phyloP scores from a whole-genome alignment of 2,113 vertebrate genomes.

The Asarcornis scutulata region DNA sequence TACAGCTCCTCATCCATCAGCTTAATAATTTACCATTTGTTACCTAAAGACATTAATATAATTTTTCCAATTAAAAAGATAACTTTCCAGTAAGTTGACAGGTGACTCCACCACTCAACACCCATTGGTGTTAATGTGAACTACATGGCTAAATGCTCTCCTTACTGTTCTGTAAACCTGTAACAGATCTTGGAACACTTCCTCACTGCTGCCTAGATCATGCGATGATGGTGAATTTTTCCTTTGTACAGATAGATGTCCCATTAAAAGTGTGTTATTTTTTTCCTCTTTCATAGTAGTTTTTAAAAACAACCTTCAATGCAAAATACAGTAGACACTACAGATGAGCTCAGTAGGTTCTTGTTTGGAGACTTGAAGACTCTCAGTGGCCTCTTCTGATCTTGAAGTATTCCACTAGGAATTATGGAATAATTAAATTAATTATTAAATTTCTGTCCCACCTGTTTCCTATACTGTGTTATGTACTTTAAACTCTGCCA shows the following conservation, averaged over 20 bases:
- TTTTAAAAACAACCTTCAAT: constrained; percentile 31
- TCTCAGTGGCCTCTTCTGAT: constrained; percentile 5
- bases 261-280: not conserved
- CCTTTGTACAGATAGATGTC: not conserved
- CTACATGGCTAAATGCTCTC: not conserved
- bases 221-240: not conserved
- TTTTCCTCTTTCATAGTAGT: not conserved
- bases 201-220: not conserved
- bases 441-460: constrained; percentile 38
- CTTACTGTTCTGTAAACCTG: not conserved
- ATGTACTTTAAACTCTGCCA: not conserved
- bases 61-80: not conserved
- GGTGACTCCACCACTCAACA: not conserved
- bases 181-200: not conserved
- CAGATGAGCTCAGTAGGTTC: not conserved
- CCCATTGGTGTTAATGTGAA: not conserved
- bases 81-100: not conserved
- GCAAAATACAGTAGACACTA: constrained; percentile 13
- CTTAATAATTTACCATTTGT: not conserved
- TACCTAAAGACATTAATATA: not conserved
- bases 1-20: not conserved
- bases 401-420: constrained; percentile 3
- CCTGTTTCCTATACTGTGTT: constrained; percentile 32
- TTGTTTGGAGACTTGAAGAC: constrained; percentile 21
- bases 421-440: too few relatives aligned